Conservation (phyloP, 2,888 invertebrate genomes). For the Augochlorella aurata region DNA sequence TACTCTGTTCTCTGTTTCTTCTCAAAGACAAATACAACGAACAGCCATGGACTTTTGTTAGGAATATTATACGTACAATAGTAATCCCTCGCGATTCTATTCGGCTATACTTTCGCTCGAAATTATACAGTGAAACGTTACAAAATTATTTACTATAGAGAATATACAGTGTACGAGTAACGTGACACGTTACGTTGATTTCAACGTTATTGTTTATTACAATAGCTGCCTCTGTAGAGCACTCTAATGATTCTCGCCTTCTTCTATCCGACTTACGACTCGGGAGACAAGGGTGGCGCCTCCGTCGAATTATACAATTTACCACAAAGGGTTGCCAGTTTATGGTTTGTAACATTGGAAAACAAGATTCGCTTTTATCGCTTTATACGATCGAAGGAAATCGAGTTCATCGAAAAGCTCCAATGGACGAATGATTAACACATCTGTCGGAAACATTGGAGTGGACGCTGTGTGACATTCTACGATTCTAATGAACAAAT, state of each 20-base stretch:
- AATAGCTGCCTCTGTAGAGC: not conserved
- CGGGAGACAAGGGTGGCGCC: not conserved
- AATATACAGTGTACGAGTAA: not conserved
- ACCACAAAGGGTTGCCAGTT: conserved; percentile 9
- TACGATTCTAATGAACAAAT: conserved; percentile 32
- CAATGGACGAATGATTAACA: conserved; percentile 8
- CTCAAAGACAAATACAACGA: conserved; percentile 20
- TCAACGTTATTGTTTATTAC: conserved; percentile 1
- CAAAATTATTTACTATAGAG: conserved; percentile 1
- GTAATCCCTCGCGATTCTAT: not conserved
- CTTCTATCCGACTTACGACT: not conserved
- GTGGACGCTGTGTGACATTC: conserved; percentile 51
- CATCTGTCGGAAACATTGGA: conserved; percentile 25
- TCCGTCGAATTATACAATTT: not conserved
- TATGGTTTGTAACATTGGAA: conserved; percentile 10
- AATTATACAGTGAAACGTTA: conserved; percentile 3
- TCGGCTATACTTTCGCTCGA: not conserved
- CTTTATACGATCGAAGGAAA: not conserved
- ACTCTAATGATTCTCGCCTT: not conserved
- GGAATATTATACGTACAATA: not conserved
- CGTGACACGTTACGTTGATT: not conserved
- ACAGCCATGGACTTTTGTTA: conserved; percentile 12
- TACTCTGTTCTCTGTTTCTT: not conserved
- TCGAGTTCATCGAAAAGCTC: conserved; percentile 16
- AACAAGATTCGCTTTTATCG: conserved; percentile 10